Evolutionary conservation across 2,888 invertebrate species (phyloP), one percentile per base, ranked within the genome.

Genomic region (Caradrina clavipalpis): DNA sequence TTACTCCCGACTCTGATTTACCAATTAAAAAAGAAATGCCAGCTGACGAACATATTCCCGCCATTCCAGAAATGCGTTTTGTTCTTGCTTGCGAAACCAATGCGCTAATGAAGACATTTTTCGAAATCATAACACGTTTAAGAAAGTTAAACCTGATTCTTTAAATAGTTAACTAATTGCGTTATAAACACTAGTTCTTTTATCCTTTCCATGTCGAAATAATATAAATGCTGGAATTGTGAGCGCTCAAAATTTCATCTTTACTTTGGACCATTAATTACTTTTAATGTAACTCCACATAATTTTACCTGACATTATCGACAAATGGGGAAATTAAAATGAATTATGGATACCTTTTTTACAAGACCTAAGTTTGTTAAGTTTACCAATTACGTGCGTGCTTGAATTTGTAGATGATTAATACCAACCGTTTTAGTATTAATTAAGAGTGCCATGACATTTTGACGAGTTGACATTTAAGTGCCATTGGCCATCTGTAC

Each of bases 91-190:
- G 82, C 82, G 86, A 84, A 87, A 84, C 82, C 76, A 83, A 86
- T 79, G 83, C 84, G 84, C 80, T 88, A 88, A 91, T 89, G 87
- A 88, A 90, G 88, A 88, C 88, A 89, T 91, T 90, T 90, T 88
- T 86, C 78, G 83, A 88, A 91, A 89, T 89, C 88, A 89, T 90
- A 87, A 85, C 88, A 83, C 85, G 82, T 84, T 84, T 86, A 79
- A 61, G 83, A 86, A 84, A 87, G 78, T 78, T 78, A 84, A 76
- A 78, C 85, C 67, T 70, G 82, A 85, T 88, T 86, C 80, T 81
- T 84, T 71, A 72, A 65, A 87, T 87, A 84, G 65, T 83, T 82
- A 49, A 71, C 51, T 72, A 76, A 80, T 75, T 70, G 53, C 22
- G 0, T 55, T 60, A 72, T 45, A 64, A 49, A 65, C 67, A 63